Evolutionary conservation across 2,113 vertebrate species (phyloP).

Genomic region (Oceanodroma tethys): DNA sequence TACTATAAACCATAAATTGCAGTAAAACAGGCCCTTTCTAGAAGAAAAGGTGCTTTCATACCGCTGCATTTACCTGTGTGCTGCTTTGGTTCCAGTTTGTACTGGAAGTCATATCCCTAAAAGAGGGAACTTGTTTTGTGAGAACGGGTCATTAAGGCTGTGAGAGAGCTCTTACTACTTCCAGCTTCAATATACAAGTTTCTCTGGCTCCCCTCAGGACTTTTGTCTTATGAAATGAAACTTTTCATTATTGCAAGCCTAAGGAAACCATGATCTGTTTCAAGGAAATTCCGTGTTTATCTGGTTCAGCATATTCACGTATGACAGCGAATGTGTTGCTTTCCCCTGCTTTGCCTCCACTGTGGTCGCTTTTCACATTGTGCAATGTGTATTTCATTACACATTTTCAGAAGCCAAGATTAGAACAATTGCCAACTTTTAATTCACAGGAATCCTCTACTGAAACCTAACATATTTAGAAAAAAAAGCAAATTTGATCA

Average conservation of each 20-base stretch:
- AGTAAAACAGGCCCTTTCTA: neutral
- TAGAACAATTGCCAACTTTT: neutral
- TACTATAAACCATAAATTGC: neutral
- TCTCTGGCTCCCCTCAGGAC: neutral
- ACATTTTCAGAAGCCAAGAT: neutral
- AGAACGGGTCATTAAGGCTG: accelerated
- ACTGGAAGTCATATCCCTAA: neutral
- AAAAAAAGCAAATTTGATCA: neutral
- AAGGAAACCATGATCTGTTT: neutral
- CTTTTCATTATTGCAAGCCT: neutral
- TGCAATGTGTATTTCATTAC: neutral
- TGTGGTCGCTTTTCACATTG: neutral
- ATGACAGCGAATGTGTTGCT: accelerated
- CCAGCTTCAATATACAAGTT: neutral
- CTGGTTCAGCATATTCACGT: neutral
- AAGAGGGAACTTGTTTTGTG: neutral
- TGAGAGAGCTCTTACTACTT: neutral
- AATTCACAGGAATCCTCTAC: neutral
- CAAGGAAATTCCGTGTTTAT: neutral
- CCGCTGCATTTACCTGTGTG: neutral
- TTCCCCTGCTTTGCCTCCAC: neutral
- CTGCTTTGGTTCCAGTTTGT: neutral
- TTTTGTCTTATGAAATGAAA: neutral
- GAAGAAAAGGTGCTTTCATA: neutral
- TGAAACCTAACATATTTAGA: neutral